Evolutionary conservation across 2,113 vertebrate species (phyloP).

Genomic region (Burhinus bistriatus): DNA sequence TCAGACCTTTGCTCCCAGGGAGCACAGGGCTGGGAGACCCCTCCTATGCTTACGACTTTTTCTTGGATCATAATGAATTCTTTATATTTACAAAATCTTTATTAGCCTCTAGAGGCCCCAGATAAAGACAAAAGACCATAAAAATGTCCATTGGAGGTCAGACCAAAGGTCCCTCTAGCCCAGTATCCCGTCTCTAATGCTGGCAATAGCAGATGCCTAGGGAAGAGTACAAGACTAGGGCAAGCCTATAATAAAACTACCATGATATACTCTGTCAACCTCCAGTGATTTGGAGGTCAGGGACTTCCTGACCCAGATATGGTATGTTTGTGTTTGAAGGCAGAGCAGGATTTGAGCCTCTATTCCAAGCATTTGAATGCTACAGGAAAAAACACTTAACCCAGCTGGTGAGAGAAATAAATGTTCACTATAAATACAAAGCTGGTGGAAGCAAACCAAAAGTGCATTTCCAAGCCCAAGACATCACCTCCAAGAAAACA

Average conservation of each 20-base stretch:
- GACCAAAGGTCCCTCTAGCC: slow-evolving; percentile 32
- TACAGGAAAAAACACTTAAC: neutral
- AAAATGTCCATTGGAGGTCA: slow-evolving; percentile 4
- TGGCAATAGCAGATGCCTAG: slow-evolving; percentile 14
- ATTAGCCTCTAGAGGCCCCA: slow-evolving; percentile 16
- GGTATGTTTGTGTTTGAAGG: slow-evolving; percentile 37
- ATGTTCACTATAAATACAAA: neutral
- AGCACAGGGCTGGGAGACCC: neutral
- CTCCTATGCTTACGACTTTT: neutral
- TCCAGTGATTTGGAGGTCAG: slow-evolving; percentile 48
- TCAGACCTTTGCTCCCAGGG: slow-evolving; percentile 21
- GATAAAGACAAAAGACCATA: slow-evolving; percentile 54
- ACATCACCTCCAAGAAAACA: neutral
- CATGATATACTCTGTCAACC: neutral
- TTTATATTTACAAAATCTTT: slow-evolving; percentile 30
- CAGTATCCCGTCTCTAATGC: neutral
- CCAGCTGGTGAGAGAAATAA: slow-evolving; percentile 5
- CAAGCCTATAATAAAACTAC: slow-evolving; percentile 1
- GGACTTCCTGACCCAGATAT: slow-evolving; percentile 35
- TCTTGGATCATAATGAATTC: slow-evolving; percentile 24
- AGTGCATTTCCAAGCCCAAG: neutral
- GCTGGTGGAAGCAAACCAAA: neutral
- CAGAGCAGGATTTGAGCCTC: neutral
- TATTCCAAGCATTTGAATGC: neutral
- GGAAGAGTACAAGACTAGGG: neutral